These are phyloP conservation scores for Listrodromus nycthemerus DNA, from an alignment of 2,888 invertebrate genomes.

Conservation along the genomic window DNA sequence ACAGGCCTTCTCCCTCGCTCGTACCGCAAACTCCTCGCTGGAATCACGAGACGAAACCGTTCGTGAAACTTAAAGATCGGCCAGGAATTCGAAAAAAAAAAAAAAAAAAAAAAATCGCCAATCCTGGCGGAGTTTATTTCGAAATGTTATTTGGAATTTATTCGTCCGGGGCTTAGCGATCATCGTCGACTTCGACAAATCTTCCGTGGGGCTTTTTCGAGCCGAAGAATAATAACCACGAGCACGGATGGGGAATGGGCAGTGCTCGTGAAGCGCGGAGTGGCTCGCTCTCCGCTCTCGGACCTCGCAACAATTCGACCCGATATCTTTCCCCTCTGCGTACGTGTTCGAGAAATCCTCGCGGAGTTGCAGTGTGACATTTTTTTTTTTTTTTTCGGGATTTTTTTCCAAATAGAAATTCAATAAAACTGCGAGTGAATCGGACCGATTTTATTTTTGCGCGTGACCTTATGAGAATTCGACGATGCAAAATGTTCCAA, in stretches of 20 bases:
- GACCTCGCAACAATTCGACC: no score
- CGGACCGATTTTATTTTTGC: background rate
- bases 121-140: slow-evolving; percentile 12
- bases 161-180: slow-evolving; percentile 32
- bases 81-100: slow-evolving; percentile 24
- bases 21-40: slow-evolving; percentile 8
- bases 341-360: no score
- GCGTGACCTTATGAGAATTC: background rate
- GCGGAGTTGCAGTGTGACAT: background rate
- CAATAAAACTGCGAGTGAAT: no score
- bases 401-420: background rate
- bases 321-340: no score
- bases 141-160: slow-evolving; percentile 46
- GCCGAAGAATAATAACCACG: background rate
- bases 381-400: background rate
- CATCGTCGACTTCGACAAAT: slow-evolving; percentile 40
- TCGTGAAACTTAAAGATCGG: slow-evolving; percentile 10
- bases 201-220: slow-evolving; percentile 17
- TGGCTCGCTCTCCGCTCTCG: no score
- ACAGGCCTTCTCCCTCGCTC: background rate
- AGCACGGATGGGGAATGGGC: background rate
- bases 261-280: background rate
- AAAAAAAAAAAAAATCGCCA: background rate
- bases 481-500: background rate
- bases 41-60: slow-evolving; percentile 17